Conservation (phyloP, 2,797 vertebrate genomes). For the Sebastiscus albofasciatus region DNA sequence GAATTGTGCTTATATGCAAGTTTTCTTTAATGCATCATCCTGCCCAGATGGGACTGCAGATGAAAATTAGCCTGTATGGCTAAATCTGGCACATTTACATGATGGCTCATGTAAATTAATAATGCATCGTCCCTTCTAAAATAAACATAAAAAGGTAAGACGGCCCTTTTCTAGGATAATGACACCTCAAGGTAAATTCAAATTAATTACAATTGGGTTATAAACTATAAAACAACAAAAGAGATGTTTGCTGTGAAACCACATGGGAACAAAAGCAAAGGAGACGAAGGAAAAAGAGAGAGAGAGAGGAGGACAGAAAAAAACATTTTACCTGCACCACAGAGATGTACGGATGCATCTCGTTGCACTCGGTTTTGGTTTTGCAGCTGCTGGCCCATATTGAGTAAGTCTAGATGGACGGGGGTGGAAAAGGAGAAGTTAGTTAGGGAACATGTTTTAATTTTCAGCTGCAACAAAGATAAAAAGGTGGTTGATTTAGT, state of each 20-base stretch:
- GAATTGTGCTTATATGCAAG: no score
- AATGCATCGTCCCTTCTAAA: no score
- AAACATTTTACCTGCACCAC: constrained; percentile 90
- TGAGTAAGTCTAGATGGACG: constrained; percentile 88
- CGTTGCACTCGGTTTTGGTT: constrained; percentile 96
- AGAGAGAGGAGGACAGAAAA: not conserved
- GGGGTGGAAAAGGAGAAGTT: not conserved
- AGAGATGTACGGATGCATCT: constrained; percentile 96
- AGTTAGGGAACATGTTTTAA: not conserved
- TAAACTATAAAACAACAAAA: not conserved
- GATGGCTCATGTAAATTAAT: no score
- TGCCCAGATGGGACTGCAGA: no score
- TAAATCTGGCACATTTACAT: no score
- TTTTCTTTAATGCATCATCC: no score
- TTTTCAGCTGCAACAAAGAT: not conserved
- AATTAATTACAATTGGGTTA: not conserved
- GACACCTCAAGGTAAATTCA: not conserved
- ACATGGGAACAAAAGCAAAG: not conserved
- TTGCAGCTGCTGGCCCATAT: constrained; percentile 98
- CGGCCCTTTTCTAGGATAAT: not conserved
- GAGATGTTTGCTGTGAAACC: not conserved
- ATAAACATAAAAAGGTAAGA: no score
- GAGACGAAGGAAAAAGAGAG: no score
- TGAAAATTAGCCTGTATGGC: no score
- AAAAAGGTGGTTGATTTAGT: not conserved